These are phyloP conservation scores for Phrynocephalus forsythii DNA, from an alignment of 2,797 vertebrate genomes.

Conservation along the genomic window DNA sequence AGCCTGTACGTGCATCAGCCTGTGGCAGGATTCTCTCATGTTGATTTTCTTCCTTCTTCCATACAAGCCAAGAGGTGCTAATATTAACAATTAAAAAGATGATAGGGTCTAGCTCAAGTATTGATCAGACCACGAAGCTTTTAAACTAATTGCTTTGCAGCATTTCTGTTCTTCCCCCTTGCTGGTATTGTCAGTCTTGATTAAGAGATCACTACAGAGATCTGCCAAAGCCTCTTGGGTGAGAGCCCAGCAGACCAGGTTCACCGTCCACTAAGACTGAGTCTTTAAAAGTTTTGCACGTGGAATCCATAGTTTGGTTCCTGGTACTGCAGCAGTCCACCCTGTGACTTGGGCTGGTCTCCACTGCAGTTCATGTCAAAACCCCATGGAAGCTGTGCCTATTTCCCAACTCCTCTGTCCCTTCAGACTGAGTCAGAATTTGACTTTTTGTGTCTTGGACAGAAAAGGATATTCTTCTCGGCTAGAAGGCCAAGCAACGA, in stretches of 20 bases:
- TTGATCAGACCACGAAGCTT: slow-evolving; percentile 5
- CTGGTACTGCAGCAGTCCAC: background rate
- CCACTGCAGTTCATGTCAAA: background rate
- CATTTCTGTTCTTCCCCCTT: background rate
- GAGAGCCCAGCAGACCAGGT: background rate
- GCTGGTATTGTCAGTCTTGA: slow-evolving; percentile 21
- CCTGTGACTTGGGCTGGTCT: background rate
- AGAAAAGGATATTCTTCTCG: too few species aligned
- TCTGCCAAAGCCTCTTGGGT: slow-evolving; percentile 22
- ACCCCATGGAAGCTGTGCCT: background rate
- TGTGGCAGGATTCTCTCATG: background rate
- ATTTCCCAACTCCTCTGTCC: too few species aligned
- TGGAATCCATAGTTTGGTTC: background rate
- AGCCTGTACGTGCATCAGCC: background rate
- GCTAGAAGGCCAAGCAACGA: background rate
- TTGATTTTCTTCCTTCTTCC: background rate
- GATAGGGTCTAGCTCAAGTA: background rate
- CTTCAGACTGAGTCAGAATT: background rate
- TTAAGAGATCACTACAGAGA: slow-evolving; percentile 35
- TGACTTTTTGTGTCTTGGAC: background rate
- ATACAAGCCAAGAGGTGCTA: background rate
- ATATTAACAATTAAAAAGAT: background rate
- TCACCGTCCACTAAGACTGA: background rate
- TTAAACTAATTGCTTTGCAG: slow-evolving; percentile 37
- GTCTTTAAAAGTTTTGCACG: background rate